These are phyloP conservation scores for Dendronephthya gigantea DNA, from an alignment of 64 coral and sea anemone species.

Conservation along the genomic window DNA sequence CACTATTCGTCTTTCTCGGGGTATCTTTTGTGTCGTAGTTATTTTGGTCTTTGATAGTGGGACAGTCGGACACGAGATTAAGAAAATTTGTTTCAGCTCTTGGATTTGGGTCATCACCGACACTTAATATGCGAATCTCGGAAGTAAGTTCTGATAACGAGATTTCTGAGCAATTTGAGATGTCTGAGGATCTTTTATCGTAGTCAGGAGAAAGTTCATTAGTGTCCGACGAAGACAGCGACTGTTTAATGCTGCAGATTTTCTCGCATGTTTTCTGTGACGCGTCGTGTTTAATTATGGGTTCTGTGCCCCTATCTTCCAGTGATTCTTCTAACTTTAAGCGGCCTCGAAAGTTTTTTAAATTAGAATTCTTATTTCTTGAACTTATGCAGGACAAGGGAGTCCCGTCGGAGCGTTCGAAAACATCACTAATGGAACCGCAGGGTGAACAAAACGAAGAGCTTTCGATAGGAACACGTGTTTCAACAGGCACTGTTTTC, in stretches of 20 bases:
- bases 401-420: background rate
- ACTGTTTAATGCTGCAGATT: background rate
- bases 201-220: background rate
- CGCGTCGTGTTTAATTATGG: too few species aligned
- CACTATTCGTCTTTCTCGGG: background rate
- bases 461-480: background rate
- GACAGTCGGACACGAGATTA: background rate
- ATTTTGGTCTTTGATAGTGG: too few species aligned
- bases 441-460: background rate
- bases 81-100: background rate
- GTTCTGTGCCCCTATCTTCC: background rate
- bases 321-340: background rate
- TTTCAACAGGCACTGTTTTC: background rate
- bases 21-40: background rate
- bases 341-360: background rate
- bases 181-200: background rate
- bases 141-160: background rate
- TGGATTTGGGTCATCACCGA: background rate
- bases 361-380: background rate
- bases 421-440: background rate
- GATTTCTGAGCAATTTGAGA: conserved; percentile 7
- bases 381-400: background rate
- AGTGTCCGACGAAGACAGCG: background rate
- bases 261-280: background rate
- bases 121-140: background rate